Conservation (phyloP, 2,113 vertebrate genomes). For the Seriola dumerili region DNA sequence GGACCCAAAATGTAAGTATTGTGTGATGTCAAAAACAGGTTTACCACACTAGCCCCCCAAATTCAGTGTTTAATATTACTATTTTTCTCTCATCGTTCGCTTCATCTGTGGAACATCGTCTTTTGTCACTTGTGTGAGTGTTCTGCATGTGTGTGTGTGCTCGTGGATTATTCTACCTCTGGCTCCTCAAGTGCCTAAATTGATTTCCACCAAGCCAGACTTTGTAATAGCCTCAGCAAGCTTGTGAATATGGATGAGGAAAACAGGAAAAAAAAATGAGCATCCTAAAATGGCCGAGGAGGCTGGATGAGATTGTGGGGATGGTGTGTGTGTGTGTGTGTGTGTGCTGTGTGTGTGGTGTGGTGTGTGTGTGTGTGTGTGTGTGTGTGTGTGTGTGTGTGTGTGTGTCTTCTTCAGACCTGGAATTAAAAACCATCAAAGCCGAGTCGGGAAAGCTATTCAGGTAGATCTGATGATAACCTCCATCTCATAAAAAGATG, state of each 20-base stretch:
- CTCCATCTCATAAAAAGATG: constrained; percentile 85
- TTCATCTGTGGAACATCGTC: constrained; percentile 2
- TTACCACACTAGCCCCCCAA: neutral
- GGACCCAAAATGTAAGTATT: neutral
- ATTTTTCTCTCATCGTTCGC: neutral
- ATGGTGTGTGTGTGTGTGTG: constrained; percentile 35
- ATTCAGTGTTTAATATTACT: constrained; percentile 2
- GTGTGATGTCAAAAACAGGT: neutral
- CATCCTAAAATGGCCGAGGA: constrained; percentile 61
- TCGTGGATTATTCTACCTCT: constrained; percentile 33
- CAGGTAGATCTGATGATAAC: constrained; percentile 84
- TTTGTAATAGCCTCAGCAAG: constrained; percentile 61
- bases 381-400: constrained; percentile 36
- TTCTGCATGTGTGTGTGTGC: neutral
- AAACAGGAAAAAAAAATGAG: constrained; percentile 50
- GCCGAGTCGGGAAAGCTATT: constrained; percentile 74
- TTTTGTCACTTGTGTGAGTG: constrained; percentile 4
- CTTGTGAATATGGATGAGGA: constrained; percentile 80
- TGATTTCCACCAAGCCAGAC: constrained; percentile 71
- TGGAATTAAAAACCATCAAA: constrained; percentile 86
- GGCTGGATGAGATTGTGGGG: constrained; percentile 56
- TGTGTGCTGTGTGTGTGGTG: constrained; percentile 34
- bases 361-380: constrained; percentile 36
- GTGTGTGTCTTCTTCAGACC: constrained; percentile 39
- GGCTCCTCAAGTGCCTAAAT: constrained; percentile 64